Evolutionary conservation across 2,797 vertebrate species (phyloP), one percentile per base, ranked within the genome.

Genomic region (Chiloscyllium punctatum): DNA sequence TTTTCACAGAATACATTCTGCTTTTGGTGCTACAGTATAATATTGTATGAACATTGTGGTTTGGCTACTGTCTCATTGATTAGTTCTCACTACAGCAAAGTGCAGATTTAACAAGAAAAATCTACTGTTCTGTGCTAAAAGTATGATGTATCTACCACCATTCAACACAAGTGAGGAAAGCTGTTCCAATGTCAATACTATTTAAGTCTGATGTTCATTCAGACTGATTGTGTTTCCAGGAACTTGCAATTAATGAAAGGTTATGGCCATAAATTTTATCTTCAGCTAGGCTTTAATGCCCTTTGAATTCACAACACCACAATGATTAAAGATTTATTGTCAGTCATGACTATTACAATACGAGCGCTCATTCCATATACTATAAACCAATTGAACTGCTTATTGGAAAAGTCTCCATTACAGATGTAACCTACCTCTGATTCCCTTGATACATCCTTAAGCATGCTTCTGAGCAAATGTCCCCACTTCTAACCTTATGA

Each of bases 121-220:
- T 27, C 25, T 88, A 30, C 9, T 57, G 25, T 88, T 30, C 30
- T 30, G 48, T 57, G 86, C 51, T 88, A 30, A 87, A 87, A 7
- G 48, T 21, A 48, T 21, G 7, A 87, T 88, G 42, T 57, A 33
- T 57, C 86, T 57, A 88, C 0, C 21, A 27, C 86, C 25, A 27
- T 33, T 88, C 23, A 88, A 57, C 13, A 53, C 13, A 88, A 88
- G 23, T 6, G 33, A 57, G 86, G 86, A 27, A 8, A 27, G 27
- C 27, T 57, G 23, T 33, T 88, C 48, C 9, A 57, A 88, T 57
- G 86, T 57, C 86, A 57, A 53, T 57, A 57, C 48, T 27, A 88
- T 77, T 88, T 88, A 88, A 51, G 25, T 88, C 86, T 88, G 86
- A 57, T 30, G 86, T 88, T 33, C 57, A 51, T 53, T 88, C 86